Evolutionary conservation across 2,113 vertebrate species (phyloP).

Genomic region (Mirza zaza): DNA sequence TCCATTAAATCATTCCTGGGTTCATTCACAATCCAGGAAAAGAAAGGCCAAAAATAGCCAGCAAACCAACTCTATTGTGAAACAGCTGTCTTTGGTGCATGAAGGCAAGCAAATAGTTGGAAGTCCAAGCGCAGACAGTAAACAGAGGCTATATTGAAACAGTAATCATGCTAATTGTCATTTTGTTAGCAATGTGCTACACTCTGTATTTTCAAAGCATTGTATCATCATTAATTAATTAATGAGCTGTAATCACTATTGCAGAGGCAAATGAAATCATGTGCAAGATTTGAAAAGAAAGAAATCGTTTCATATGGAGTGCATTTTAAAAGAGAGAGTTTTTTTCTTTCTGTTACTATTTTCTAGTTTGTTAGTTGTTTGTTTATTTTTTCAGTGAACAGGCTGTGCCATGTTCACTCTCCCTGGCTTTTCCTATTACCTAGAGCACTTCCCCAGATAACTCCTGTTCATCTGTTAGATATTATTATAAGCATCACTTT

Average conservation of each 20-base stretch:
- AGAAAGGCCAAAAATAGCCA: slow-evolving; percentile 57
- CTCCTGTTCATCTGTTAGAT: neutral
- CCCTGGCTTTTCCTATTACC: neutral
- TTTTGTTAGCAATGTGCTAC: slow-evolving; percentile 55
- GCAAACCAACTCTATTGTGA: neutral
- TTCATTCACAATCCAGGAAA: slow-evolving; percentile 40
- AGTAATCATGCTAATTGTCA: slow-evolving; percentile 59
- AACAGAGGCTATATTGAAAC: slow-evolving; percentile 34
- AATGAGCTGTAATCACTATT: slow-evolving; percentile 51
- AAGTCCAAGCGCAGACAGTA: slow-evolving; percentile 41
- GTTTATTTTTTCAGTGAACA: neutral
- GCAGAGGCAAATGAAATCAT: slow-evolving; percentile 17
- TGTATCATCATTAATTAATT: slow-evolving; percentile 65
- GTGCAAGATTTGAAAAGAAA: slow-evolving; percentile 25
- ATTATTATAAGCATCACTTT: neutral
- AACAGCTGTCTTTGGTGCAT: slow-evolving; percentile 52
- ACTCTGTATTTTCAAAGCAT: slow-evolving; percentile 42
- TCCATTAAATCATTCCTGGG: slow-evolving; percentile 36
- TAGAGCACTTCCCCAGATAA: neutral
- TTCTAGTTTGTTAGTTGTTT: neutral
- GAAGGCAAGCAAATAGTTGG: slow-evolving; percentile 62
- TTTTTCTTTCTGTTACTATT: neutral
- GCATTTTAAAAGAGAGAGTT: neutral
- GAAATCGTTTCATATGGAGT: neutral
- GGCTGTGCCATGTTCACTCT: neutral